phyloP scores from a whole-genome alignment of 2,888 invertebrate genomes.

The Eretmocerus hayati region DNA sequence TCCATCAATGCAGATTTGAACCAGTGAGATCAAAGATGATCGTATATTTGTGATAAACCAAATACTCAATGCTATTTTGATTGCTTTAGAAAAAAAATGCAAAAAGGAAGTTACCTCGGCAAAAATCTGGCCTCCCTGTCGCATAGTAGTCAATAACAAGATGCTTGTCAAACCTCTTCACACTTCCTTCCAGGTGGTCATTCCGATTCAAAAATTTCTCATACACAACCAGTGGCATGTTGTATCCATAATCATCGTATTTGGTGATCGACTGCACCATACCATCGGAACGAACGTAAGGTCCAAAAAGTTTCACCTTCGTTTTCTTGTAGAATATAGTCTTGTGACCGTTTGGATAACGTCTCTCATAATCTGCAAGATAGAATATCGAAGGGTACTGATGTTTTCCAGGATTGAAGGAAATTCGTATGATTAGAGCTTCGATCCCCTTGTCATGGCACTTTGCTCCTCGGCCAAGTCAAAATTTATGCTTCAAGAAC shows the following conservation, averaged over 20 bases:
- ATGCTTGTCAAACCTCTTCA: conserved; percentile 50
- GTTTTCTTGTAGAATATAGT: conserved; percentile 65
- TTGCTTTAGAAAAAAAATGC: conserved; percentile 1
- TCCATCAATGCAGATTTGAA: too few relatives aligned
- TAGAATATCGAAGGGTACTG: too few relatives aligned
- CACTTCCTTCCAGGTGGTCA: conserved; percentile 56
- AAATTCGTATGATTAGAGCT: too few relatives aligned
- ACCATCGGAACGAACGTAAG: conserved; percentile 69
- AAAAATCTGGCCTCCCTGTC: conserved; percentile 62
- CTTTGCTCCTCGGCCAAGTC: too few relatives aligned
- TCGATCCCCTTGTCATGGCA: too few relatives aligned
- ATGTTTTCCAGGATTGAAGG: too few relatives aligned
- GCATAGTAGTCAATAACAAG: conserved; percentile 56
- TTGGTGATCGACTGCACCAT: conserved; percentile 57
- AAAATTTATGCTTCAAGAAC: too few relatives aligned
- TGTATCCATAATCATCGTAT: conserved; percentile 57
- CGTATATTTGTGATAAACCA: too few relatives aligned
- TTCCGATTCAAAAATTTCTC: conserved; percentile 51
- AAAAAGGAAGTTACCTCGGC: conserved; percentile 53
- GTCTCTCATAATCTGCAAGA: conserved; percentile 56
- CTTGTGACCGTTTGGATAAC: conserved; percentile 70
- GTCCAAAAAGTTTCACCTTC: conserved; percentile 69
- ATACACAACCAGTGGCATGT: conserved; percentile 35
- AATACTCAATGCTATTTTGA: too few relatives aligned
- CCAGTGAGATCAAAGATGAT: too few relatives aligned